Conservation (phyloP, 2,797 vertebrate genomes). For the Muscicapa striata region DNA sequence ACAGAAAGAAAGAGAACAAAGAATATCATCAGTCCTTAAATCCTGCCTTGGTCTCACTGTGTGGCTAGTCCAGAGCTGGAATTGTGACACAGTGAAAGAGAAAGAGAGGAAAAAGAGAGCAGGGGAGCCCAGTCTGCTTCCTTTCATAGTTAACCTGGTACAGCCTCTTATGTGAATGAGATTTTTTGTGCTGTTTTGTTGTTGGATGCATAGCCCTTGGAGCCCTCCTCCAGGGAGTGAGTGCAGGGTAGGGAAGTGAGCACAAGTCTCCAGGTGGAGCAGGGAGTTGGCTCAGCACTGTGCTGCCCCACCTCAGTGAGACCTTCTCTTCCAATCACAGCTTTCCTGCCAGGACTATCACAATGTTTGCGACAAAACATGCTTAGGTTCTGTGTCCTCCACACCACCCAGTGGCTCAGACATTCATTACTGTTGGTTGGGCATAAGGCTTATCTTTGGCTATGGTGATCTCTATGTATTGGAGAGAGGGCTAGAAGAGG, state of each 20-base stretch:
- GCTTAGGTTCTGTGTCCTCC: neutral
- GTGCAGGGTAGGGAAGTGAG: neutral
- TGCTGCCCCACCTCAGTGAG: accelerated
- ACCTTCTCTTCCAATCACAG: neutral
- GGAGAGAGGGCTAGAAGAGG: neutral
- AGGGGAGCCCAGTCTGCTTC: neutral
- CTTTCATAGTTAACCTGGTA: neutral
- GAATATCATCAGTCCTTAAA: neutral
- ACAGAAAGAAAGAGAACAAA: neutral
- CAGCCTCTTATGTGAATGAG: accelerated
- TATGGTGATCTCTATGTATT: neutral
- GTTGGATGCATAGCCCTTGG: neutral
- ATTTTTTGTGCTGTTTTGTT: neutral
- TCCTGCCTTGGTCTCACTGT: neutral
- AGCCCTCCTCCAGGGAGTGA: neutral
- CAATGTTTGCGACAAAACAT: neutral
- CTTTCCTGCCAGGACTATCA: neutral
- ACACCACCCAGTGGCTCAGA: neutral
- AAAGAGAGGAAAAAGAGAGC: neutral
- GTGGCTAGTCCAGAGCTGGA: neutral
- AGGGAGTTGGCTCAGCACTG: neutral
- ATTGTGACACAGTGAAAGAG: neutral
- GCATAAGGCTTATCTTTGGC: neutral
- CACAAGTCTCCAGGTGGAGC: neutral
- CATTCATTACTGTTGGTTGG: neutral